These are phyloP conservation scores for Andrena bucephala DNA, from an alignment of 2,888 invertebrate genomes.

Conservation along the genomic window DNA sequence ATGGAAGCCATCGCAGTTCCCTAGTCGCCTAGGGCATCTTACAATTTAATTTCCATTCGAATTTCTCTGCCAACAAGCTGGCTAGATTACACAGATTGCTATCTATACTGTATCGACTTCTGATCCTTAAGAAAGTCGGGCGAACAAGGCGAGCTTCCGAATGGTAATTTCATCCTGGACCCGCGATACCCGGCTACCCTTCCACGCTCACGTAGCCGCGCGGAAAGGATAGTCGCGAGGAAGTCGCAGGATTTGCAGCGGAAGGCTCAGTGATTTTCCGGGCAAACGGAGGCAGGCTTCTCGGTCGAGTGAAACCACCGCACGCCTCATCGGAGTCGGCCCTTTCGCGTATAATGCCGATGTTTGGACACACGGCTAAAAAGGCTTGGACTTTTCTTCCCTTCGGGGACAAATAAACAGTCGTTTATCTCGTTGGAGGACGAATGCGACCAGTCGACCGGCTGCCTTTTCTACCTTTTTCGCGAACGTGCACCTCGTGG, in stretches of 20 bases:
- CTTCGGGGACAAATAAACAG: constrained; percentile 66
- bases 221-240: constrained; percentile 58
- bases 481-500: constrained; percentile 28
- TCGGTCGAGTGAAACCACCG: constrained; percentile 42
- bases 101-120: too few species aligned
- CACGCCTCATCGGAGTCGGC: constrained; percentile 48
- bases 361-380: constrained; percentile 75
- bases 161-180: constrained; percentile 75
- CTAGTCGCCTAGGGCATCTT: too few species aligned
- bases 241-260: constrained; percentile 65
- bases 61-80: too few species aligned
- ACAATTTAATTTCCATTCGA: too few species aligned
- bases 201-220: constrained; percentile 15
- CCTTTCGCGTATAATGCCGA: constrained; percentile 69
- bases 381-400: constrained; percentile 74
- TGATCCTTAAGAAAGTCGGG: too few species aligned
- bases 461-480: constrained; percentile 18
- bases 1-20: too few species aligned
- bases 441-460: constrained; percentile 63
- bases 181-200: constrained; percentile 49
- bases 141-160: constrained; percentile 41
- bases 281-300: constrained; percentile 45
- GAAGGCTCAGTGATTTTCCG: constrained; percentile 62
- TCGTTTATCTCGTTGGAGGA: constrained; percentile 63
- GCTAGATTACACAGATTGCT: too few species aligned